phyloP scores from a whole-genome alignment of 2,797 vertebrate genomes.

The Sciurus carolinensis region DNA sequence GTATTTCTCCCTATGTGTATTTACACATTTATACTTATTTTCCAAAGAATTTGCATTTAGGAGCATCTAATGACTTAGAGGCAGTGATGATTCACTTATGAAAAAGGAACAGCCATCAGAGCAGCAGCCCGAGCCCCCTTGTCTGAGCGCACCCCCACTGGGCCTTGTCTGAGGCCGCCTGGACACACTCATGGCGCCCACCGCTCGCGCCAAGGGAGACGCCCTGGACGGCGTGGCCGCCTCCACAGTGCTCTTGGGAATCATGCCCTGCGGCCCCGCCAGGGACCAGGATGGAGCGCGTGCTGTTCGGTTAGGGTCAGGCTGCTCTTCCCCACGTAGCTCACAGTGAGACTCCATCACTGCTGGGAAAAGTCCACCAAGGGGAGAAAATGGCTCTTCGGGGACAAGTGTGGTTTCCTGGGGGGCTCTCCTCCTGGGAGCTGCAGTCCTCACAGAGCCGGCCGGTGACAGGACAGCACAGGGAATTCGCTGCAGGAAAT shows the following conservation, averaged over 20 bases:
- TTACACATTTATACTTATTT: no score
- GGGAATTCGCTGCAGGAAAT: conserved; percentile 77
- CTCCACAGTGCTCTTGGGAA: background rate
- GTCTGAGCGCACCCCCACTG: background rate
- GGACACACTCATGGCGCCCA: background rate
- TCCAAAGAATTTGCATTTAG: no score
- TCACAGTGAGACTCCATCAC: conserved; percentile 1
- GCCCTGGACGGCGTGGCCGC: background rate
- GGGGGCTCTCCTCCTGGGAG: conserved; percentile 52
- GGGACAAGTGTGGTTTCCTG: conserved; percentile 36
- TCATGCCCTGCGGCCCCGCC: background rate
- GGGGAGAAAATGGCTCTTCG: conserved; percentile 34
- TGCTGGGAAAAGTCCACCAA: conserved; percentile 9
- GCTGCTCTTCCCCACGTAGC: background rate
- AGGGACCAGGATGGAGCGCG: no score
- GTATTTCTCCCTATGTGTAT: no score
- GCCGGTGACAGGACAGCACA: conserved; percentile 78
- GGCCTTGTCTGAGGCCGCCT: background rate
- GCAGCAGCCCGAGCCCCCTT: background rate
- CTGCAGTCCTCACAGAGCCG: conserved; percentile 55
- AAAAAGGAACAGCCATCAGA: background rate
- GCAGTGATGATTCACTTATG: no score
- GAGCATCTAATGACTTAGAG: no score
- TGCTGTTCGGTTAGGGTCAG: background rate
- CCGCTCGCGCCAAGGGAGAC: background rate